These are phyloP conservation scores for Brachymystax lenok DNA, from an alignment of 2,797 vertebrate genomes.

Conservation along the genomic window DNA sequence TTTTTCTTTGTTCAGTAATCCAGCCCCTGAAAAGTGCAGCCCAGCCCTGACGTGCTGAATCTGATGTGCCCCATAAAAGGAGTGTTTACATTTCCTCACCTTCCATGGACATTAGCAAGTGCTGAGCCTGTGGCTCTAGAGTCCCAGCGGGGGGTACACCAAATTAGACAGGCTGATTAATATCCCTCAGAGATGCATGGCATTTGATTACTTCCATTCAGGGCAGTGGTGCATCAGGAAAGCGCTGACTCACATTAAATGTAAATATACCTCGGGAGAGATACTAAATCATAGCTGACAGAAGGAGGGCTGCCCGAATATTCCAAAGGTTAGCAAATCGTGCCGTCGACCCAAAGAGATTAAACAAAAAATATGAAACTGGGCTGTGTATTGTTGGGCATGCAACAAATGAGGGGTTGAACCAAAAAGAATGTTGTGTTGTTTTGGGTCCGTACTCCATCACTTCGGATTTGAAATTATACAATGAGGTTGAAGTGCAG, in stretches of 20 bases:
- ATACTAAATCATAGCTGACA: constrained; percentile 47
- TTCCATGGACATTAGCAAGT: constrained; percentile 36
- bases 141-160: background rate
- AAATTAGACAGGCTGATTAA: constrained; percentile 67
- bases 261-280: constrained; percentile 66
- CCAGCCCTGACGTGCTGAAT: background rate
- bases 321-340: constrained; percentile 37
- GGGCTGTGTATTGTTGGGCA: background rate
- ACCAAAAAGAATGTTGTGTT: background rate
- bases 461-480: no score
- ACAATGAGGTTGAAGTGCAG: no score
- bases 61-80: constrained; percentile 7
- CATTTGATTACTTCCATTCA: constrained; percentile 68
- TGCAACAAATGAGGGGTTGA: background rate
- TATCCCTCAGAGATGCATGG: constrained; percentile 65
- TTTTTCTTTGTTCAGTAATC: constrained; percentile 10
- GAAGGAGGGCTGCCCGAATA: constrained; percentile 32
- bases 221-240: constrained; percentile 28
- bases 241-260: constrained; percentile 63
- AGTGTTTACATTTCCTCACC: constrained; percentile 26
- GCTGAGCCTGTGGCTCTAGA: constrained; percentile 30
- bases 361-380: constrained; percentile 10
- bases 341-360: constrained; percentile 16
- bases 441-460: no score
- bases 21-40: background rate